Evolutionary conservation across 2,113 vertebrate species (phyloP), one percentile per base, ranked within the genome.

Genomic region (Acinonyx jubatus): DNA sequence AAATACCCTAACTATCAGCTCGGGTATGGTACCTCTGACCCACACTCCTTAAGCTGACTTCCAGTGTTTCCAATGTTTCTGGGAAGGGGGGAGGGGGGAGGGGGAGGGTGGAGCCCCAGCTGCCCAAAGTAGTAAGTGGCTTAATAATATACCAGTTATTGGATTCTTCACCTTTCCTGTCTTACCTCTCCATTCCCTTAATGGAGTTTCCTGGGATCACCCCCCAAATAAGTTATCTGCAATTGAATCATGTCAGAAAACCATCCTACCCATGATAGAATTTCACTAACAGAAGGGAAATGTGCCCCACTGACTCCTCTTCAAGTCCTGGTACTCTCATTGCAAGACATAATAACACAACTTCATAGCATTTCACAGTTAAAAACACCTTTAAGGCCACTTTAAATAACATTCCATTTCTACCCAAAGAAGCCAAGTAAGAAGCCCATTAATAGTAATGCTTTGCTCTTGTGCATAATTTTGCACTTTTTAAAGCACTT

Each of bases 401-500:
- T 96, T 97, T 66, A 96, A 97, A 91, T 97, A 95, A 92, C 19
- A 90, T 78, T 97, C 52, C 29, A 96, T 97, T 95, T 97, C 76
- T 68, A 82, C 66, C 38, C 65, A 83, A 95, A 97, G 65, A 97
- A 80, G 29, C 23, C 76, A 91, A 91, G 61, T 79, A 96, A 91
- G 52, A 94, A 94, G 66, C 33, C 95, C 93, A 97, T 95, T 97
- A 97, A 94, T 79, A 96, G 88, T 91, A 85, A 97, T 92, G 66
- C 41, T 97, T 95, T 95, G 81, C 91, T 97, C 94, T 96, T 92
- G 84, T 95, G 94, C 63, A 98, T 97, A 97, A 97, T 96, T 97
- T 98, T 97, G 50, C 95, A 97, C 76, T 95, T 98, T 97, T 97
- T 91, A 97, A 97, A 97, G 41, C 88, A 88, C 93, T 98, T 97